Percentiles rank a stretch among this genome's conserved stretches.
These are phyloP conservation scores for Oegoconia quadripuncta DNA, from an alignment of 2,888 invertebrate genomes.

Conservation along the genomic window DNA sequence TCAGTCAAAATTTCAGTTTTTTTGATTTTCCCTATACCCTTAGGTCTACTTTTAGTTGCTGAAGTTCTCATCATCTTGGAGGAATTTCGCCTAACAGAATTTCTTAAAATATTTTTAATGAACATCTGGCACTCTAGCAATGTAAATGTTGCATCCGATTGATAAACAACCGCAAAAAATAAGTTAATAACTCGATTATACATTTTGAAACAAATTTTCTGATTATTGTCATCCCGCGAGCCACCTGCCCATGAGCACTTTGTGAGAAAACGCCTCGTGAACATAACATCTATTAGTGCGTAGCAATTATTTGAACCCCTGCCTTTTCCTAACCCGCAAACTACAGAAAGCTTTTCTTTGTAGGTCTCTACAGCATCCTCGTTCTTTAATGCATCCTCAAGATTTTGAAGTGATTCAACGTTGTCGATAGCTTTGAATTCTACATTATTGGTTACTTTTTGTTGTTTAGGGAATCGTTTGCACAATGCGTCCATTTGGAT, in stretches of 20 bases:
- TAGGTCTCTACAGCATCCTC: not conserved
- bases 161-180: constrained; percentile 6
- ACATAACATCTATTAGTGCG: not conserved
- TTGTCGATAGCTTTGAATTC: constrained; percentile 4
- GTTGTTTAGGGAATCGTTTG: not conserved
- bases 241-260: constrained; percentile 1
- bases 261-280: not conserved
- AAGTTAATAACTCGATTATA: constrained; percentile 4
- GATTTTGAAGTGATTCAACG: constrained; percentile 7
- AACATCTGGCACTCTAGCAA: constrained; percentile 6
- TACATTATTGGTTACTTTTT: not conserved
- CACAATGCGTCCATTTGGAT: not conserved
- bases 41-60: constrained; percentile 6
- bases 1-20: not conserved
- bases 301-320: not conserved
- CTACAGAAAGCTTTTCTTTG: not conserved
- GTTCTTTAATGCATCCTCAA: not conserved
- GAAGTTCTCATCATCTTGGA: constrained; percentile 7
- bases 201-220: constrained; percentile 2
- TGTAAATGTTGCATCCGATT: constrained; percentile 10
- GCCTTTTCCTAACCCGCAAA: not conserved
- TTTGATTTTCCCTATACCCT: constrained; percentile 1
- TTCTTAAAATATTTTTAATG: constrained; percentile 10
- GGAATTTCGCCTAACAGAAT: constrained; percentile 6
- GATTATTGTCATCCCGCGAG: constrained; percentile 1